A percentile compares a stretch with the other conserved stretches of the same genome.
These are phyloP conservation scores for Leucophenga maculata DNA, from an alignment of 2,888 invertebrate species.

Conservation along the genomic window DNA sequence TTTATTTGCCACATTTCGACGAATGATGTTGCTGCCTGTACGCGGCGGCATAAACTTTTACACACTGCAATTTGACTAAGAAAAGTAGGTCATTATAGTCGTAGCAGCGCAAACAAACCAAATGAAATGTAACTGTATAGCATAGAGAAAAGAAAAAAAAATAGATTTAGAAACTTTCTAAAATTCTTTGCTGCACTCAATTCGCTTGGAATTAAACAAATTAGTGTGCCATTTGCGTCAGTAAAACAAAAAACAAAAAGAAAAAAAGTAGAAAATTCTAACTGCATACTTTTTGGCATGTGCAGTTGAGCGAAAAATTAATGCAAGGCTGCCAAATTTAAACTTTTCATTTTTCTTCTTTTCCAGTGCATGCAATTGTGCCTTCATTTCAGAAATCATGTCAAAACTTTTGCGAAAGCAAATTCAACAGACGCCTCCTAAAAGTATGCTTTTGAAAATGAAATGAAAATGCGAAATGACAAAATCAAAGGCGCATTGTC, in stretches of 20 bases:
- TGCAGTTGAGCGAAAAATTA: not conserved
- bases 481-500: not conserved
- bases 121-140: slow-evolving; percentile 38
- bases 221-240: slow-evolving; percentile 41
- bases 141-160: too few relatives aligned
- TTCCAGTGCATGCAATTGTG: too few relatives aligned
- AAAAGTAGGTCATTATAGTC: slow-evolving; percentile 22
- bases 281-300: slow-evolving; percentile 21
- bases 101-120: slow-evolving; percentile 33
- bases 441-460: too few relatives aligned
- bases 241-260: slow-evolving; percentile 29
- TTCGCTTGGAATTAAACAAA: slow-evolving; percentile 53
- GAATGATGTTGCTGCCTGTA: slow-evolving; percentile 18
- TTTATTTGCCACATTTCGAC: slow-evolving; percentile 59
- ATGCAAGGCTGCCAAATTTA: too few relatives aligned
- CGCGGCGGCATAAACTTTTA: slow-evolving; percentile 27
- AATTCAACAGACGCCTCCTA: too few relatives aligned
- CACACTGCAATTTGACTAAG: slow-evolving; percentile 16
- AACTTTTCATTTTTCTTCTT: too few relatives aligned
- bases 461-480: too few relatives aligned
- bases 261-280: slow-evolving; percentile 10
- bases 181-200: slow-evolving; percentile 42
- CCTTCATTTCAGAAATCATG: not conserved
- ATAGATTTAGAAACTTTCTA: not conserved
- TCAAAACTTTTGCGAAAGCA: not conserved